Conservation (phyloP, 1,140 invertebrate species). For the Diorhabda sublineata region DNA sequence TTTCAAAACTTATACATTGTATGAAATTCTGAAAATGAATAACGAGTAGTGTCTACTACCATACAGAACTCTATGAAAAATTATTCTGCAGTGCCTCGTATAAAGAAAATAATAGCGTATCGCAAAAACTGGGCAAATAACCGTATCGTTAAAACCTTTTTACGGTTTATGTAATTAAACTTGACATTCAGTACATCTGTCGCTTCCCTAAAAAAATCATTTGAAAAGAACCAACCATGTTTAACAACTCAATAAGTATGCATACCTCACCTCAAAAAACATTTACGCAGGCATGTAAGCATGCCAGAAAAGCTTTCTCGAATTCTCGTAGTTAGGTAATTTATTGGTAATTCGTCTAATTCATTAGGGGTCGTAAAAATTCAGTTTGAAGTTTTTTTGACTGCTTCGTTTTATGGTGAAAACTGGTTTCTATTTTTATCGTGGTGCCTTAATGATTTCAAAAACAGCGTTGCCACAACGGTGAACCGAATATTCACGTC, state of each 20-base stretch:
- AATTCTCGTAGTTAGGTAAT: slow-evolving; percentile 2
- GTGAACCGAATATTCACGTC: too few relatives aligned
- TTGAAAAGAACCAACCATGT: not conserved
- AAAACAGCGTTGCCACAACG: not conserved
- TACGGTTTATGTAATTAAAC: not conserved
- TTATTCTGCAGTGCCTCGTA: too few relatives aligned
- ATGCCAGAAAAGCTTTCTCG: not conserved
- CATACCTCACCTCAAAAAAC: slow-evolving; percentile 2
- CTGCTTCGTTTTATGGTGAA: not conserved
- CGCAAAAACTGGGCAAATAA: too few relatives aligned
- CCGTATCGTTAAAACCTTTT: too few relatives aligned
- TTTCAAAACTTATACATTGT: too few relatives aligned
- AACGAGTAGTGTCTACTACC: too few relatives aligned
- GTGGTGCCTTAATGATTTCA: not conserved
- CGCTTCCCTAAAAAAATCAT: slow-evolving; percentile 3
- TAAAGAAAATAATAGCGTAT: too few relatives aligned
- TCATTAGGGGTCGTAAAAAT: slow-evolving; percentile 2
- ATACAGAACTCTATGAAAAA: too few relatives aligned
- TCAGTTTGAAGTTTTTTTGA: not conserved
- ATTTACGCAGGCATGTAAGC: not conserved
- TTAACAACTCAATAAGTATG: slow-evolving; percentile 2
- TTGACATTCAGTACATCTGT: not conserved
- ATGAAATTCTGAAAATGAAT: too few relatives aligned
- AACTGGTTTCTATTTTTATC: not conserved
- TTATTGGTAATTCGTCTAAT: slow-evolving; percentile 2